Evolutionary conservation across 2,888 invertebrate genomes (phyloP).

Genomic region (Urechis unicinctus): DNA sequence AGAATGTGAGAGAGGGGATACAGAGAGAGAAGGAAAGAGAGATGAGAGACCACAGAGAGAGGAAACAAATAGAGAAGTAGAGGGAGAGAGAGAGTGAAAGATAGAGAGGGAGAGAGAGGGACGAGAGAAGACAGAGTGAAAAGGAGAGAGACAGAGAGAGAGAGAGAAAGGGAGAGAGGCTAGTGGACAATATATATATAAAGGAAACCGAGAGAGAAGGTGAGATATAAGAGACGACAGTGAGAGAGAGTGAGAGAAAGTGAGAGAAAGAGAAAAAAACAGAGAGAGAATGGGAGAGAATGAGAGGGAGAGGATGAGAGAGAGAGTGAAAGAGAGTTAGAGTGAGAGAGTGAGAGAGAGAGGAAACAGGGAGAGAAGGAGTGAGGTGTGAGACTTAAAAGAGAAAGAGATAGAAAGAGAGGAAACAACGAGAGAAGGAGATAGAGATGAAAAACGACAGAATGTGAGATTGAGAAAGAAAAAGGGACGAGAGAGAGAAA

Average conservation of each 20-base stretch:
- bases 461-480: too few relatives aligned
- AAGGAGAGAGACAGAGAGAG: conserved; percentile 4
- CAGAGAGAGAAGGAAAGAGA: not conserved
- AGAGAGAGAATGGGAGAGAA: not conserved
- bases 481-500: too few relatives aligned
- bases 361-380: too few relatives aligned
- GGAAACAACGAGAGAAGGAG: too few relatives aligned
- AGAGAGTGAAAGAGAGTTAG: too few relatives aligned
- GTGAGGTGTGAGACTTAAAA: too few relatives aligned
- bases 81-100: not conserved
- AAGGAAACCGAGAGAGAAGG: conserved; percentile 5
- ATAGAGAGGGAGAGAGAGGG: not conserved
- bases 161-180: conserved; percentile 6
- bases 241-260: not conserved
- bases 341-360: not conserved
- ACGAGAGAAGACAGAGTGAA: not conserved
- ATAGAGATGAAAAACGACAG: too few relatives aligned
- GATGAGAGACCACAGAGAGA: too few relatives aligned
- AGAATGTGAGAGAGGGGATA: not conserved
- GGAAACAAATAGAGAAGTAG: not conserved
- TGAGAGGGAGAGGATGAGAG: too few relatives aligned
- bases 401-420: too few relatives aligned
- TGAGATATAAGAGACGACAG: not conserved
- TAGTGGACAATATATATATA: not conserved
- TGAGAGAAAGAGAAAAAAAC: not conserved